These are phyloP conservation scores for Microcebus jonahi DNA, from an alignment of 2,113 vertebrate genomes.

Conservation along the genomic window DNA sequence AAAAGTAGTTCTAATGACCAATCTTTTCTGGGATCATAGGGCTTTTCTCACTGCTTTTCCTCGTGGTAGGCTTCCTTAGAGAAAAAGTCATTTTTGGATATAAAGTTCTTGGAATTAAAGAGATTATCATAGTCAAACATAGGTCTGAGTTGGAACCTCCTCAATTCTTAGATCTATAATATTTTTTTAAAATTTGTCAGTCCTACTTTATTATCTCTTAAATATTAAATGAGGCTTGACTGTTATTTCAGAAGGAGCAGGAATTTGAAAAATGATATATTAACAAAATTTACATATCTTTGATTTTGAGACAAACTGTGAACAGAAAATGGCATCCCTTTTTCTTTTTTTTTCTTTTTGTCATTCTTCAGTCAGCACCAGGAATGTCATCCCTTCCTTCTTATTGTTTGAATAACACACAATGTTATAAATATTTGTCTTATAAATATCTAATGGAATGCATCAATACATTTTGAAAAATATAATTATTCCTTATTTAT, in stretches of 20 bases:
- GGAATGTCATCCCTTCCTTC: neutral
- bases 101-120: neutral
- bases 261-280: neutral
- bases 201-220: neutral
- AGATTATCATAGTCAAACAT: constrained; percentile 1
- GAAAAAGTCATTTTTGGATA: neutral
- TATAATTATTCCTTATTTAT: neutral
- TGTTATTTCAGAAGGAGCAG: constrained; percentile 8
- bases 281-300: neutral
- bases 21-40: neutral
- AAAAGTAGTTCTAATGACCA: neutral
- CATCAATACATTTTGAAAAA: neutral
- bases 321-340: neutral
- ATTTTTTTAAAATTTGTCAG: neutral
- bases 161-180: neutral
- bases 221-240: neutral
- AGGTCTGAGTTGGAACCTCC: neutral
- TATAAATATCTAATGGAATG: neutral
- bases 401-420: constrained; percentile 16
- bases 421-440: neutral
- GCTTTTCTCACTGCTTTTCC: neutral
- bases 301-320: neutral
- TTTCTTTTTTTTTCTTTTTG: neutral
- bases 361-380: too few species aligned
- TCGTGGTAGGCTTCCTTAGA: neutral